phyloP scores from a whole-genome alignment of 2,113 vertebrate genomes.

The Zosterops hypoxanthus region DNA sequence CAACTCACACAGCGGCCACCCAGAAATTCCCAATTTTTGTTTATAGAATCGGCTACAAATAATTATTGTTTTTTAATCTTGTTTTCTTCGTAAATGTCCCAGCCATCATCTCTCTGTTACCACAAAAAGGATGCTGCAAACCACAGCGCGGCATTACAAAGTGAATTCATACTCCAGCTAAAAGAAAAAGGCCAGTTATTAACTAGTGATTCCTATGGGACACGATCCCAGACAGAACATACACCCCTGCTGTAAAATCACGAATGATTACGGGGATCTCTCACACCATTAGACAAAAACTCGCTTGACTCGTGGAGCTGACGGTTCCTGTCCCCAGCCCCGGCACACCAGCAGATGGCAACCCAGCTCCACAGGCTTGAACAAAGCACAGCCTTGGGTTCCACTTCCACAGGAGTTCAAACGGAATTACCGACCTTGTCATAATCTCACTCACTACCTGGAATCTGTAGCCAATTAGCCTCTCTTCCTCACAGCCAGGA shows the following conservation, averaged over 20 bases:
- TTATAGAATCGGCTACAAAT: background rate
- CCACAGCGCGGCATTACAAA: background rate
- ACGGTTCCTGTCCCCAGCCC: background rate
- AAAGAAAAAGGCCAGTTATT: background rate
- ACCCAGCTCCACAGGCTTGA: background rate
- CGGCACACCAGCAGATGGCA: slow-evolving; percentile 48
- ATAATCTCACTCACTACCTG: background rate
- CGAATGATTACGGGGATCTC: too few relatives aligned
- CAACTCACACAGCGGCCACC: background rate
- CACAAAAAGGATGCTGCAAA: background rate
- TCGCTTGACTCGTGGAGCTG: fast-evolving
- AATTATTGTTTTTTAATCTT: fast-evolving
- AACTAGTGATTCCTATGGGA: background rate
- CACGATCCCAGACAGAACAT: background rate
- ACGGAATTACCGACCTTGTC: background rate
- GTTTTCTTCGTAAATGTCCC: background rate
- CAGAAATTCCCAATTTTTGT: fast-evolving
- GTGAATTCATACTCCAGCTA: background rate
- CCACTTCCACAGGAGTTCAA: background rate
- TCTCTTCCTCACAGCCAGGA: background rate
- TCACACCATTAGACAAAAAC: background rate
- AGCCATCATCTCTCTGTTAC: background rate
- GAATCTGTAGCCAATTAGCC: background rate
- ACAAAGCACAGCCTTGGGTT: fast-evolving
- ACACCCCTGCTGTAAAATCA: background rate